Percentiles rank a stretch among this genome's conserved stretches.
phyloP scores from a whole-genome alignment of 2,113 vertebrate species.

The Onychostruthus taczanowskii region DNA sequence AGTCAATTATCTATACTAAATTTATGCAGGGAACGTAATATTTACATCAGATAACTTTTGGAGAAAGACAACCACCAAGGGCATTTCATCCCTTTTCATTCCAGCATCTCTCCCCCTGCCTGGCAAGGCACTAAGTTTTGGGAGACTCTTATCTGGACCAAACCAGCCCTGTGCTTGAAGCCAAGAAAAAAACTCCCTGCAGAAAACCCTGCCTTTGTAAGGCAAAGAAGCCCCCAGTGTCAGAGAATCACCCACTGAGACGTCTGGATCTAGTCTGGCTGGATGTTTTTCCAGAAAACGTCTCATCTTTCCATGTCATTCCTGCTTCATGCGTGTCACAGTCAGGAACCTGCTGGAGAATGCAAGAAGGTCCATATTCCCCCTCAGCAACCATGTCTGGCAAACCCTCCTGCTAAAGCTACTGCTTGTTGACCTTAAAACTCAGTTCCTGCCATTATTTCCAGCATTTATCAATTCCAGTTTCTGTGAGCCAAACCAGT shows the following conservation, averaged over 20 bases:
- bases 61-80: slow-evolving; percentile 20
- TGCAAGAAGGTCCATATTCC: rapidly evolving
- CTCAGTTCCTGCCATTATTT: neutral
- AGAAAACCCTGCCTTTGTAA: neutral
- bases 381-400: rapidly evolving
- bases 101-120: neutral
- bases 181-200: neutral
- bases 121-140: neutral
- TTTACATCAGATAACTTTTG: slow-evolving; percentile 26
- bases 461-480: neutral
- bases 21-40: slow-evolving; percentile 28
- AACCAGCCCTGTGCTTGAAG: neutral
- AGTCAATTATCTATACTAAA: slow-evolving; percentile 51
- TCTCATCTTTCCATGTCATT: rapidly evolving
- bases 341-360: neutral
- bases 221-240: neutral
- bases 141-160: neutral
- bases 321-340: rapidly evolving
- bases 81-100: neutral
- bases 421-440: neutral
- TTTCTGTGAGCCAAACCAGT: neutral
- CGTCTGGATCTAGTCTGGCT: neutral
- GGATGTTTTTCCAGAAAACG: rapidly evolving
- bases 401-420: neutral
- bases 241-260: neutral